Evolutionary conservation across 1,140 invertebrate genomes (phyloP).

Genomic region (Paralvinella palmiformis): DNA sequence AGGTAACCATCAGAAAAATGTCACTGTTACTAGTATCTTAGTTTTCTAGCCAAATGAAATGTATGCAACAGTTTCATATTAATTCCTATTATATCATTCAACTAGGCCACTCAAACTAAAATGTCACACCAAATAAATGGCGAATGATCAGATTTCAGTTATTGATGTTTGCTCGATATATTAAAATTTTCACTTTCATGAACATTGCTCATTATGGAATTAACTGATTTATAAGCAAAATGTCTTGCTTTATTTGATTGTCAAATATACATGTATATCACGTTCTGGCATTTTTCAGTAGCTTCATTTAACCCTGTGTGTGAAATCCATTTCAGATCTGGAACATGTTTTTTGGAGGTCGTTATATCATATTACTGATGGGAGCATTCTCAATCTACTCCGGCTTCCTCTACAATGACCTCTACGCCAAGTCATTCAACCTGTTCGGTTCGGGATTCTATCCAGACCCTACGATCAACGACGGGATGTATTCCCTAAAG

Average conservation of each 20-base stretch:
- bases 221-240: background rate
- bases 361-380: conserved; percentile 97
- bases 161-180: no score
- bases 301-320: background rate
- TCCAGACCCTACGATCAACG: no score
- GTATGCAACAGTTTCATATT: no score
- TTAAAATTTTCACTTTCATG: no score
- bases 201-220: background rate
- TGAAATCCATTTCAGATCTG: conserved; percentile 60
- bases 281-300: background rate
- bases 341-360: conserved; percentile 93
- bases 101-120: no score
- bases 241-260: background rate
- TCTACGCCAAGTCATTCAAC: conserved; percentile 93
- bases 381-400: conserved; percentile 95
- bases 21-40: no score
- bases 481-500: no score
- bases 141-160: no score
- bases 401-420: conserved; percentile 95
- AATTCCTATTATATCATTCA: no score
- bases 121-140: no score
- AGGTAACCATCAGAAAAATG: conserved; percentile 33
- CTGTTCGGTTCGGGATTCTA: conserved; percentile 87
- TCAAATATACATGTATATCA: background rate
- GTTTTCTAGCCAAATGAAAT: no score